phyloP scores from a whole-genome alignment of 2,888 invertebrate genomes.

The Chloromyia formosa region DNA sequence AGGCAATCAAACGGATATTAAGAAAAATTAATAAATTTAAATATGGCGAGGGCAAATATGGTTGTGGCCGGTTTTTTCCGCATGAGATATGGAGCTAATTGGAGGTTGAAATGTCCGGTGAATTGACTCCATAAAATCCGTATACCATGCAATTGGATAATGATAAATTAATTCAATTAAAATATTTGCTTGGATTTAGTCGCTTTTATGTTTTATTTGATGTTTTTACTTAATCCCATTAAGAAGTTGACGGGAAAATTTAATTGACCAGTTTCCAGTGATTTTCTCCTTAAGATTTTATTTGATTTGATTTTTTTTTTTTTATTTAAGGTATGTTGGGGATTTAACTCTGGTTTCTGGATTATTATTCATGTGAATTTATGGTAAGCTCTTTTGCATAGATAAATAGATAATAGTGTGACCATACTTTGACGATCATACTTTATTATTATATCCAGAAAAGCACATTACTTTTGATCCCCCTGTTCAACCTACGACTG shows the following conservation, averaged over 20 bases:
- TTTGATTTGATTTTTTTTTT: neutral
- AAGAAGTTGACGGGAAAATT: neutral
- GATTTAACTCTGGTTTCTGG: too few species aligned
- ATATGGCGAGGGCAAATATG: conserved; percentile 32
- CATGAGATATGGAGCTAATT: conserved; percentile 31
- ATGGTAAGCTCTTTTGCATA: too few species aligned
- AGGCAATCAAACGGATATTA: neutral
- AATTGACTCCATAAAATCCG: conserved; percentile 38
- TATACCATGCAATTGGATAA: conserved; percentile 41
- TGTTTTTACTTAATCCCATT: too few species aligned
- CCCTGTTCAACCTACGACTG: too few species aligned
- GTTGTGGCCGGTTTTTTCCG: conserved; percentile 4
- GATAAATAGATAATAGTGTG: too few species aligned
- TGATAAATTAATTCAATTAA: conserved; percentile 47
- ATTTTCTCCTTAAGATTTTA: neutral
- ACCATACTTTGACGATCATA: too few species aligned
- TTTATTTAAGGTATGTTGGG: neutral
- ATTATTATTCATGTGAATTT: too few species aligned
- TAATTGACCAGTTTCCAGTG: conserved; percentile 22
- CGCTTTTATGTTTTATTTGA: neutral
- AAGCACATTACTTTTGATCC: too few species aligned
- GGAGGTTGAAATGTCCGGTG: conserved; percentile 18
- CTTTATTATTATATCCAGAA: too few species aligned
- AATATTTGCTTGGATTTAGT: neutral
- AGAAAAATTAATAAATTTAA: conserved; percentile 33